These are phyloP conservation scores for Pogonophryne albipinna DNA, from an alignment of 2,797 vertebrate genomes.

Conservation along the genomic window DNA sequence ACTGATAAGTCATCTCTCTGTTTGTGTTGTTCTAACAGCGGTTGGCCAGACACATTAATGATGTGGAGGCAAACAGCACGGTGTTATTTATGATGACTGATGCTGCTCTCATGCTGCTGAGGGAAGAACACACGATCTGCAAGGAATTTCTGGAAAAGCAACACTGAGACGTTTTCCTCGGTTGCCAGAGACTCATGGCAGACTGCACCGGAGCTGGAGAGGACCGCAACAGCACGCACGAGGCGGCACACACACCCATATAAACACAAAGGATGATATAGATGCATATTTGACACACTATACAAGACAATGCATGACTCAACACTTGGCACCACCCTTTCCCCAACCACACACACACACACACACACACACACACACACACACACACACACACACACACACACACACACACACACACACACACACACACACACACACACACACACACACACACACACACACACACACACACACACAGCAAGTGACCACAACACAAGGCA, in stretches of 20 bases:
- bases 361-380: slow-evolving; percentile 39
- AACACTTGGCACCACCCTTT: slow-evolving; percentile 56
- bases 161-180: slow-evolving; percentile 27
- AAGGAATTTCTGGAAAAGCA: slow-evolving; percentile 64
- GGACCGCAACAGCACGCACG: slow-evolving; percentile 38
- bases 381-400: slow-evolving; percentile 25
- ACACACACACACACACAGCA: slow-evolving; percentile 34
- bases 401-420: slow-evolving; percentile 21
- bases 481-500: slow-evolving; percentile 78
- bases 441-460: slow-evolving; percentile 13
- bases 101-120: slow-evolving; percentile 62
- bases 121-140: slow-evolving; percentile 62
- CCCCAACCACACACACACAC: slow-evolving; percentile 26
- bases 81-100: slow-evolving; percentile 73
- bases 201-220: slow-evolving; percentile 48
- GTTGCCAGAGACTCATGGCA: slow-evolving; percentile 63
- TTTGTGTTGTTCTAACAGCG: slow-evolving; percentile 44
- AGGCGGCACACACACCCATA: slow-evolving; percentile 2
- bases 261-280: slow-evolving; percentile 29
- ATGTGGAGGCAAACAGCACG: slow-evolving; percentile 44
- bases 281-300: slow-evolving; percentile 41
- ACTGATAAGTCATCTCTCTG: slow-evolving; percentile 17
- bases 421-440: slow-evolving; percentile 18
- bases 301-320: slow-evolving; percentile 67
- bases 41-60: slow-evolving; percentile 63